Evolutionary conservation across 2,888 invertebrate species (phyloP).

Genomic region (Caenorhabditis sp.): DNA sequence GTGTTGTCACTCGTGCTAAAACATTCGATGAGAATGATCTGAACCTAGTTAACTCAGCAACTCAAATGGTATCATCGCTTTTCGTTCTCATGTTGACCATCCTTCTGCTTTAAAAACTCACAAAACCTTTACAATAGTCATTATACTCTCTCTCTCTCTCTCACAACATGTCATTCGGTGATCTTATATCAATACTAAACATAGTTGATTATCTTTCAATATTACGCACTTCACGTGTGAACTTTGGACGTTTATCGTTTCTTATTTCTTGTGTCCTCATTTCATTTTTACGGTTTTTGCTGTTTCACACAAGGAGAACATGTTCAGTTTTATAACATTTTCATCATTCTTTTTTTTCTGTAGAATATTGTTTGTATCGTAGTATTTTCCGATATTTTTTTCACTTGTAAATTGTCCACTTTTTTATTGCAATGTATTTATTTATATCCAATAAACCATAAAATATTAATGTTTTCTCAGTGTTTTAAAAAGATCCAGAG

Average conservation of each 20-base stretch:
- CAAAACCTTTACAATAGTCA: not conserved
- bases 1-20: conserved; percentile 33
- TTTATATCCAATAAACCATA: too few species aligned
- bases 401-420: too few species aligned
- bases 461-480: too few species aligned
- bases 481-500: too few species aligned
- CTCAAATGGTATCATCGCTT: not conserved
- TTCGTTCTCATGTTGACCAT: not conserved
- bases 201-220: not conserved
- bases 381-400: too few species aligned
- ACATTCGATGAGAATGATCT: conserved; percentile 27
- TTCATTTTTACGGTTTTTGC: not conserved
- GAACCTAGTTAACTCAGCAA: not conserved
- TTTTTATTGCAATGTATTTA: too few species aligned
- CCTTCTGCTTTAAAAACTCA: not conserved
- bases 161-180: not conserved
- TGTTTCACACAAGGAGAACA: too few species aligned
- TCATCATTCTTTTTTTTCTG: too few species aligned
- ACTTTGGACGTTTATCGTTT: not conserved
- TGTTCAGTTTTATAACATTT: too few species aligned
- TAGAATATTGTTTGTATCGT: too few species aligned
- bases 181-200: not conserved
- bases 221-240: not conserved
- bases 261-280: not conserved
- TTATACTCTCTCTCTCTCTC: too few species aligned